Conservation (phyloP, 2,797 vertebrate genomes). For the Thunnus albacares region DNA sequence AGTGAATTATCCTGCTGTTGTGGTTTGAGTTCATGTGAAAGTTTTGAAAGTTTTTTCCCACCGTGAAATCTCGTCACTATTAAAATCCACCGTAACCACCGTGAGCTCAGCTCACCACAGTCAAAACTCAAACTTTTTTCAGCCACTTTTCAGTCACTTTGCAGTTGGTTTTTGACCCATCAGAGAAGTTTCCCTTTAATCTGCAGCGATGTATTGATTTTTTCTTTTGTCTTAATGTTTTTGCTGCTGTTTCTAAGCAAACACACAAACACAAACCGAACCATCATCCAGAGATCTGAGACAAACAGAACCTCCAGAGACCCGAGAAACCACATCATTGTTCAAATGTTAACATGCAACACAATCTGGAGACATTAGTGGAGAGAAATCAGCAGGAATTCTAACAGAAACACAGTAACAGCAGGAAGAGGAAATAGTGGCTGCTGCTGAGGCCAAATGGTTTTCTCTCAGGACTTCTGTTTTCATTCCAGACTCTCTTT, state of each 20-base stretch:
- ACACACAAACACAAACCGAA: constrained; percentile 32
- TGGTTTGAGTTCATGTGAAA: too few relatives aligned
- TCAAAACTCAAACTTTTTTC: neutral
- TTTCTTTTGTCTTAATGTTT: neutral
- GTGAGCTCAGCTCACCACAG: neutral
- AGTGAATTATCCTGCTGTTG: too few relatives aligned
- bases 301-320: constrained; percentile 25
- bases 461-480: constrained; percentile 55
- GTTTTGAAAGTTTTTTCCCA: too few relatives aligned
- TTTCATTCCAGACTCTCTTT: constrained; percentile 49
- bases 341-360: constrained; percentile 38
- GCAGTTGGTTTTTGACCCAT: neutral
- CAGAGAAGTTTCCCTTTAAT: neutral
- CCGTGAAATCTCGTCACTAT: neutral
- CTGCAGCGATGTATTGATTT: neutral
- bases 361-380: constrained; percentile 41
- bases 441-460: constrained; percentile 60
- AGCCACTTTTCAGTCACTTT: neutral
- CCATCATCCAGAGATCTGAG: constrained; percentile 21
- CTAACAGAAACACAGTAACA: constrained; percentile 63
- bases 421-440: constrained; percentile 67
- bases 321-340: constrained; percentile 43
- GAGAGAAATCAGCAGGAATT: constrained; percentile 45
- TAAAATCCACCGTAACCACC: neutral
- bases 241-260: constrained; percentile 15